Percentiles rank a stretch among this genome's conserved stretches.
Conservation (phyloP, 2,888 invertebrate species). For the Epirrhoe alternata region DNA sequence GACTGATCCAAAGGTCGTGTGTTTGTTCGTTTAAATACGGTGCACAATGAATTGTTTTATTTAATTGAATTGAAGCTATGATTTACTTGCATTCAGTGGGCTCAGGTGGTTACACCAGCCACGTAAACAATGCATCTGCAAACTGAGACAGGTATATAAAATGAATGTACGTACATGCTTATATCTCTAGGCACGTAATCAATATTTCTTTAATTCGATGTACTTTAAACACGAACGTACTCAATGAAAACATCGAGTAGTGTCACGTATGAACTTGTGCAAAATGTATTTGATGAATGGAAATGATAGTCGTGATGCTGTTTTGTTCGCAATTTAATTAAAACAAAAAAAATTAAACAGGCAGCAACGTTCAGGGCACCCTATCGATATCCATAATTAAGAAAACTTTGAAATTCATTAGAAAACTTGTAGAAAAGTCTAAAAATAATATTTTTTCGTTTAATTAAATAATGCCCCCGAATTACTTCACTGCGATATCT, state of each 20-base stretch:
- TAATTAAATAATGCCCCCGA: conserved; percentile 8
- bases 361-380: background rate
- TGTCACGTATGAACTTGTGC: too few species aligned
- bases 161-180: background rate
- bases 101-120: background rate
- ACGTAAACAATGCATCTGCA: background rate
- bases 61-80: background rate
- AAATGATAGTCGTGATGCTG: too few species aligned
- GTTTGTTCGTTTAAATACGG: too few species aligned
- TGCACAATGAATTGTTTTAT: too few species aligned
- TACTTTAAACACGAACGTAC: too few species aligned
- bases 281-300: too few species aligned
- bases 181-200: background rate
- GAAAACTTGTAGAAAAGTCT: background rate
- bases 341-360: background rate
- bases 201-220: background rate
- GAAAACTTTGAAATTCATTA: conserved; percentile 4
- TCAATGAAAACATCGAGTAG: too few species aligned
- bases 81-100: background rate
- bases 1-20: too few species aligned
- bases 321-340: too few species aligned
- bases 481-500: conserved; percentile 9
- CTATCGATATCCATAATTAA: background rate
- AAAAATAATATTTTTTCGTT: conserved; percentile 7
- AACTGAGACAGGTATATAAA: background rate